These are phyloP conservation scores for Capitulum mitella DNA, from an alignment of 2,888 invertebrate species.

Conservation along the genomic window DNA sequence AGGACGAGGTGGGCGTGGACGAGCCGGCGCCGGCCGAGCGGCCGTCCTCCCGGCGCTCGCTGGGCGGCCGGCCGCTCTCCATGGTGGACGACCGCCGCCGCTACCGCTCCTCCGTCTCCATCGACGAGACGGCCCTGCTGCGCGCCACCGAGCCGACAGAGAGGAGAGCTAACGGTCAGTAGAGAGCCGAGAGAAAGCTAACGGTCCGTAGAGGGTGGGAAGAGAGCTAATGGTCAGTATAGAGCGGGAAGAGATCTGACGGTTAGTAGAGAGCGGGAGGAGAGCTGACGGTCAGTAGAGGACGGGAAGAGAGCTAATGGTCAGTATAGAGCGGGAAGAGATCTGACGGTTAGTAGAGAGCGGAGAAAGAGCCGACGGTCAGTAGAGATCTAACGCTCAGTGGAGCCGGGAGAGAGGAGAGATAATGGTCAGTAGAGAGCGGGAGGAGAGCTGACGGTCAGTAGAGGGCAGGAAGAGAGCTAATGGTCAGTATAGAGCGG, in stretches of 20 bases:
- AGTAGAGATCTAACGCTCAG: neutral
- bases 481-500: neutral
- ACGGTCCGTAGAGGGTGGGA: too few species aligned
- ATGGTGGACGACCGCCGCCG: constrained; percentile 5
- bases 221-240: neutral
- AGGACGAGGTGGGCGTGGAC: neutral
- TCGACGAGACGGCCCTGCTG: constrained; percentile 17
- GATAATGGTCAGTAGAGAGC: neutral
- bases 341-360: neutral
- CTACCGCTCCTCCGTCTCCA: constrained; percentile 22
- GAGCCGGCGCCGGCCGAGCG: neutral
- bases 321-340: neutral
- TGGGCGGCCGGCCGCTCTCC: constrained; percentile 12
- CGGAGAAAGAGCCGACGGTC: neutral
- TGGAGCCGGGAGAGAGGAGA: too few species aligned
- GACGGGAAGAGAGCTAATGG: neutral
- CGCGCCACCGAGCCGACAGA: neutral
- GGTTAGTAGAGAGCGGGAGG: neutral
- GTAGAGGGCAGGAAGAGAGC: neutral
- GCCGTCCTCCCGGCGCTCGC: neutral
- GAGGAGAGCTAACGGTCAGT: neutral
- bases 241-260: too few species aligned
- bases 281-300: neutral
- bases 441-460: neutral
- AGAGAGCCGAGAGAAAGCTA: too few species aligned